Evolutionary conservation across 2,888 invertebrate genomes (phyloP), one percentile per base, ranked within the genome.

Genomic region (Cosmia trapezina): DNA sequence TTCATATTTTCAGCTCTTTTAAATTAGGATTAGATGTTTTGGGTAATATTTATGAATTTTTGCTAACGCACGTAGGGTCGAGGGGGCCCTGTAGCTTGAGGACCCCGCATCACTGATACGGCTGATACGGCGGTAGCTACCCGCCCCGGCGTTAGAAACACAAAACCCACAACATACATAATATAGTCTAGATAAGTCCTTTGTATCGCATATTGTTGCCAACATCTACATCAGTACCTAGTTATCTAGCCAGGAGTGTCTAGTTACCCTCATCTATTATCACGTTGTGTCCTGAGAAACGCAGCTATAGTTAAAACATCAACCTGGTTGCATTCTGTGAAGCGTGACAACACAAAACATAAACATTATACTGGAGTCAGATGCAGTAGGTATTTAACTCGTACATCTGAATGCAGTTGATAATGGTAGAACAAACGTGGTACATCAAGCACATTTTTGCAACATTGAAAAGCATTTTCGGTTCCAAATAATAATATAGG

Each of bases 301-400:
- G 45, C 9, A 62, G 41, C 19, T 28, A 19, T 47, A 64, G 14
- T 56, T 45, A 51, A 61, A 43, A 57, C 33, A 62, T 47, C 19
- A 9, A 53, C 56, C 47, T 19, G 12, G 37, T 28, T 49, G 19
- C 22, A 45, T 53, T 28, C 12, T 59, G 8, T 45, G 14, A 49
- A 78, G 19, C 70, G 56, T 49, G 45, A 78, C 61, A 57, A 51
- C 33, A 73, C 4, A 57, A 51, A 22, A 73, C 4, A 70, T 19
- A 28, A 12, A 45, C 37, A 61, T 60, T 47, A 60, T 14, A 60
- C n/a, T 14, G 11, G 6, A n/a, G 33, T n/a, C 14, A 33, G 6
- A 33, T 33, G n/a, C 51, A 60, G 41, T 14, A 41, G 37, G 37
- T 37, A 65, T 37, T 64, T 37, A 49, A 49, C 9, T 68, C 14